These are phyloP conservation scores for Spodoptera exigua DNA, from an alignment of 2,888 invertebrate genomes.

Conservation along the genomic window DNA sequence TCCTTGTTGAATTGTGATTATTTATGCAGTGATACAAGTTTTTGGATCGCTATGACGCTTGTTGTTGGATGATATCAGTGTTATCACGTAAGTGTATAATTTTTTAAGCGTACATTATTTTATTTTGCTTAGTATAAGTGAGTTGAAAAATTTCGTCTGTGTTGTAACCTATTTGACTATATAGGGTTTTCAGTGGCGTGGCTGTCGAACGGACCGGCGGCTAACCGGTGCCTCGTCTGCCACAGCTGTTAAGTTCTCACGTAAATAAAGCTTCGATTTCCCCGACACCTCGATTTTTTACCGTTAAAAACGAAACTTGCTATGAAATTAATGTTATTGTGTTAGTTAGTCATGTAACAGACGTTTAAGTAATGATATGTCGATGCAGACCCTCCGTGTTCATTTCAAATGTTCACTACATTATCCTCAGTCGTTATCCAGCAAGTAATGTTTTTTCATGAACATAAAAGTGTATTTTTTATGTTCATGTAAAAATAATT, in stretches of 20 bases:
- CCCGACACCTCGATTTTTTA: constrained; percentile 25
- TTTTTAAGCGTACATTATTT: constrained; percentile 55
- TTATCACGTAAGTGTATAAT: constrained; percentile 78
- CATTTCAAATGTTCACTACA: constrained; percentile 48
- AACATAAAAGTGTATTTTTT: constrained; percentile 40
- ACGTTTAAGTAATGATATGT: constrained; percentile 62
- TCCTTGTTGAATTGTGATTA: constrained; percentile 88
- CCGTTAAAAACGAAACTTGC: constrained; percentile 44
- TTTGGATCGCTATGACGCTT: constrained; percentile 83
- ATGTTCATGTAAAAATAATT: constrained; percentile 39
- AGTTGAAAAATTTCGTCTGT: constrained; percentile 70
- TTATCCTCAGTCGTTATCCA: constrained; percentile 45
- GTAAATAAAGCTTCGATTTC: constrained; percentile 23
- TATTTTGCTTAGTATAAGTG: constrained; percentile 57
- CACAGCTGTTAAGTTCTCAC: constrained; percentile 67
- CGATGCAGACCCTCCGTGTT: constrained; percentile 46
- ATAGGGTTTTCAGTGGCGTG: constrained; percentile 76
- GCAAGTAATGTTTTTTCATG: too few relatives aligned
- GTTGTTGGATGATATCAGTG: constrained; percentile 87
- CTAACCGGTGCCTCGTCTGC: constrained; percentile 63
- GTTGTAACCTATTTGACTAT: constrained; percentile 83
- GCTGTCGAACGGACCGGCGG: constrained; percentile 67
- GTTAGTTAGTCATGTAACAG: constrained; percentile 63
- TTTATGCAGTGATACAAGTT: constrained; percentile 85
- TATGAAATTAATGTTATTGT: constrained; percentile 44